These are phyloP conservation scores for Lutjanus campechanus DNA, from an alignment of 2,797 vertebrate genomes.

Conservation along the genomic window DNA sequence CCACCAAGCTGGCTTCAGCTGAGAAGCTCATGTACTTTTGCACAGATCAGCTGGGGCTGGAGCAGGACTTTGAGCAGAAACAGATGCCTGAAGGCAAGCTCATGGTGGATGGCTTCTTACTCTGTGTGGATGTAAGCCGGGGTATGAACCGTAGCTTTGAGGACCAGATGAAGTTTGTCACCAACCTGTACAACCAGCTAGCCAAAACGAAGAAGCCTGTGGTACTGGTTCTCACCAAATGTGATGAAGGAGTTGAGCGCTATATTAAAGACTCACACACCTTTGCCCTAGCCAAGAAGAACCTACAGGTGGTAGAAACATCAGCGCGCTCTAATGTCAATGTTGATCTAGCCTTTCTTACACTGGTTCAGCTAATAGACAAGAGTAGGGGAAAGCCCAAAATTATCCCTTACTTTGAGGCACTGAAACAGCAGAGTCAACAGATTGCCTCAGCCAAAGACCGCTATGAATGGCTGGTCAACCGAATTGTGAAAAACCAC, in stretches of 20 bases:
- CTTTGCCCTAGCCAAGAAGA: slow-evolving; percentile 97
- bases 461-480: slow-evolving; percentile 95
- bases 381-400: slow-evolving; percentile 94
- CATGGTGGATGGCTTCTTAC: slow-evolving; percentile 93
- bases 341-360: slow-evolving; percentile 95
- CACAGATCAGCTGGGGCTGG: slow-evolving; percentile 97
- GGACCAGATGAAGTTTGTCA: slow-evolving; percentile 97
- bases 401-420: slow-evolving; percentile 97
- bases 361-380: slow-evolving; percentile 95
- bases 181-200: slow-evolving; percentile 95
- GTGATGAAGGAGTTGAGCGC: slow-evolving; percentile 98
- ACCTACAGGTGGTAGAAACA: slow-evolving; percentile 97
- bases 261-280: slow-evolving; percentile 97
- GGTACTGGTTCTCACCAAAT: slow-evolving; percentile 95
- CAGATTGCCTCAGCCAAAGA: slow-evolving; percentile 97
- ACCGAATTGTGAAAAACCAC: slow-evolving; percentile 92
- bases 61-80: slow-evolving; percentile 99
- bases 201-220: slow-evolving; percentile 97
- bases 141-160: slow-evolving; percentile 99
- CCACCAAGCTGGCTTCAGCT: slow-evolving; percentile 95
- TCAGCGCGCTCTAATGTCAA: slow-evolving; percentile 98
- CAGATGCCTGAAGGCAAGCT: slow-evolving; percentile 99
- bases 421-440: slow-evolving; percentile 97
- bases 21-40: slow-evolving; percentile 99
- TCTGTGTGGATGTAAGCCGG: slow-evolving; percentile 95